Conservation (phyloP, 2,888 invertebrate genomes). For the Leptopilina syphax region DNA sequence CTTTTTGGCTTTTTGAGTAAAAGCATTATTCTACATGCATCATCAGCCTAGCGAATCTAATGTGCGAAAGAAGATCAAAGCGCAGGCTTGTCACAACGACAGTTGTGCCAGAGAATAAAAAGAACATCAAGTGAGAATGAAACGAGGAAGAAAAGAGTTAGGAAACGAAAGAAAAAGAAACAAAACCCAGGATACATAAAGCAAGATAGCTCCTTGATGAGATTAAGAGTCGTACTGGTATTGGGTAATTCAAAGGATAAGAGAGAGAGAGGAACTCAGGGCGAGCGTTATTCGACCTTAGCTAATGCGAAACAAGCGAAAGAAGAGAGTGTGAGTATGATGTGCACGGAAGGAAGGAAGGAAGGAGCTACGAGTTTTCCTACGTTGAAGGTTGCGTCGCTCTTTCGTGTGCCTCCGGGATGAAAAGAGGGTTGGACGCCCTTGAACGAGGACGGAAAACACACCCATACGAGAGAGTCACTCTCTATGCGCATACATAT, state of each 20-base stretch:
- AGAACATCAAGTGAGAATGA: constrained; percentile 7
- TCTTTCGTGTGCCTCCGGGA: constrained; percentile 7
- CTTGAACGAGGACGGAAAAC: constrained; percentile 71
- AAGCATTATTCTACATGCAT: background rate
- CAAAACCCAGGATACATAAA: background rate
- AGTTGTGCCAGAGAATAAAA: constrained; percentile 29
- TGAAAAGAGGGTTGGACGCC: constrained; percentile 66
- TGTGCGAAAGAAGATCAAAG: constrained; percentile 36
- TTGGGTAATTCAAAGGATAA: constrained; percentile 36
- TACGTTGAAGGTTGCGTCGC: constrained; percentile 54
- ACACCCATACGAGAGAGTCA: constrained; percentile 61
- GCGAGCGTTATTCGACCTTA: constrained; percentile 22
- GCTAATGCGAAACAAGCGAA: constrained; percentile 34
- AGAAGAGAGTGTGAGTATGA: constrained; percentile 38
- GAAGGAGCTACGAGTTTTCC: constrained; percentile 51
- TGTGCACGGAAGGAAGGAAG: constrained; percentile 44
- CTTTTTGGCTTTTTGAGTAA: constrained; percentile 2
- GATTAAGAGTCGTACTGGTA: constrained; percentile 26
- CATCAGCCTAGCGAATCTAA: constrained; percentile 22
- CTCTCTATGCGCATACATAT: constrained; percentile 46
- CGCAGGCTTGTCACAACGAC: background rate
- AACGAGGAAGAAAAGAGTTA: constrained; percentile 11
- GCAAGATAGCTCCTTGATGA: constrained; percentile 12
- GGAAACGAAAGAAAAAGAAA: background rate
- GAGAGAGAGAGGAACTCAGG: constrained; percentile 21